Evolutionary conservation across 1,140 invertebrate species (phyloP).

Genomic region (Leptonema lineaticorne): DNA sequence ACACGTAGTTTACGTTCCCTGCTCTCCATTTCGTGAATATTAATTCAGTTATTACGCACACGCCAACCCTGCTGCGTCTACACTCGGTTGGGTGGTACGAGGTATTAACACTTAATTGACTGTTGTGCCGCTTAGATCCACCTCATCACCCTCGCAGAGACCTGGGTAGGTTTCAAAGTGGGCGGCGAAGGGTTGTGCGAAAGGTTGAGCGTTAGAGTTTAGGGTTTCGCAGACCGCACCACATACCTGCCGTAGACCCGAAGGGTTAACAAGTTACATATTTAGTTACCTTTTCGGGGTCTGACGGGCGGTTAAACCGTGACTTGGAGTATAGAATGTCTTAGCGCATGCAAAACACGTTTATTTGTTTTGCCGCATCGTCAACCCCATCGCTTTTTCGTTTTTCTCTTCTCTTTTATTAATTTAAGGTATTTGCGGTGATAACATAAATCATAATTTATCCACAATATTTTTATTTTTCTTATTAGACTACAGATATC

Average conservation of each 20-base stretch:
- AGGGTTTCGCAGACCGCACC: constrained; percentile 34
- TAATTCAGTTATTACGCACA: constrained; percentile 34
- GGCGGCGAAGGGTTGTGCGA: no score
- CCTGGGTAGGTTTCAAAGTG: background rate
- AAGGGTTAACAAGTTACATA: constrained; percentile 38
- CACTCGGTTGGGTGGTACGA: background rate
- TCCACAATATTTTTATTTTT: no score
- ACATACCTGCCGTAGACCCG: constrained; percentile 24
- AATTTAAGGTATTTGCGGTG: no score
- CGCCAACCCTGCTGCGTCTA: constrained; percentile 7
- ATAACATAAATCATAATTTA: no score
- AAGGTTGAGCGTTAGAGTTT: no score
- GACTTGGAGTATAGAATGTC: constrained; percentile 19
- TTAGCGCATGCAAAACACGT: background rate
- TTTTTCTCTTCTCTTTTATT: background rate
- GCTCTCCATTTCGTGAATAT: constrained; percentile 7
- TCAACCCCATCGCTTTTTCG: background rate
- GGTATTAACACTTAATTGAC: constrained; percentile 42
- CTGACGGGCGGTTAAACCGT: constrained; percentile 4
- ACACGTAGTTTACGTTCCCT: background rate
- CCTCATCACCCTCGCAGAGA: constrained; percentile 10
- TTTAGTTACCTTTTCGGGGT: constrained; percentile 38
- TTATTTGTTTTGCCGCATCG: background rate
- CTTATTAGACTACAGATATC: no score
- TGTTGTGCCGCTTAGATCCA: constrained; percentile 37